Evolutionary conservation across 2,888 invertebrate genomes (phyloP).

Genomic region (Leucophenga montana): DNA sequence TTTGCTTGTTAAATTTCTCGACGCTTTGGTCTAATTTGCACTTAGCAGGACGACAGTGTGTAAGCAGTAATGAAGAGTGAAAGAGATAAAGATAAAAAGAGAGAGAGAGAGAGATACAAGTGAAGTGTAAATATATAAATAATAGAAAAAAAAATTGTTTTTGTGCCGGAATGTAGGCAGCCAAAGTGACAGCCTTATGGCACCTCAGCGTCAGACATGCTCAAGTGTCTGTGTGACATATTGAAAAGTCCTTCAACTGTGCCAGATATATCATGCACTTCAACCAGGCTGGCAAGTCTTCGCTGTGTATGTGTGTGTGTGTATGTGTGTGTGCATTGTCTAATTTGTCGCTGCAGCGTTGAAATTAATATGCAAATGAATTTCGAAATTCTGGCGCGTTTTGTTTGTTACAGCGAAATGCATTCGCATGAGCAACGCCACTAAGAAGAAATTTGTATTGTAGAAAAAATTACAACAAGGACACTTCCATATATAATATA

Average conservation of each 20-base stretch:
- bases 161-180: too few species aligned
- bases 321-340: conserved; percentile 22
- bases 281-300: background rate
- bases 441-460: too few species aligned
- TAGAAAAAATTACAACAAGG: too few species aligned
- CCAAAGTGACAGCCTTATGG: too few species aligned
- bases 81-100: background rate
- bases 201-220: too few species aligned
- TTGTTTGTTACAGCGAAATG: too few species aligned
- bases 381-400: background rate
- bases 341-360: conserved; percentile 13
- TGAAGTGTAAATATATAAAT: background rate
- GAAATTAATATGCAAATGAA: conserved; percentile 10
- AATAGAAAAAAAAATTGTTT: background rate
- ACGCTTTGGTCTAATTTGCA: conserved; percentile 67
- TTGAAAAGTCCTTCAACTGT: conserved; percentile 32
- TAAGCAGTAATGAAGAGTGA: background rate
- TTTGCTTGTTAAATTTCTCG: conserved; percentile 67
- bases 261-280: background rate
- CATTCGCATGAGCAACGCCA: too few species aligned
- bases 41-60: conserved; percentile 44
- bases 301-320: conserved; percentile 21
- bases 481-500: too few species aligned
- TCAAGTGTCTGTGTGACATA: conserved; percentile 41
- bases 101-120: background rate